Percentiles rank a stretch among this genome's conserved stretches.
phyloP scores from a whole-genome alignment of 2,888 invertebrate species.

The Tetramorium bicarinatum region DNA sequence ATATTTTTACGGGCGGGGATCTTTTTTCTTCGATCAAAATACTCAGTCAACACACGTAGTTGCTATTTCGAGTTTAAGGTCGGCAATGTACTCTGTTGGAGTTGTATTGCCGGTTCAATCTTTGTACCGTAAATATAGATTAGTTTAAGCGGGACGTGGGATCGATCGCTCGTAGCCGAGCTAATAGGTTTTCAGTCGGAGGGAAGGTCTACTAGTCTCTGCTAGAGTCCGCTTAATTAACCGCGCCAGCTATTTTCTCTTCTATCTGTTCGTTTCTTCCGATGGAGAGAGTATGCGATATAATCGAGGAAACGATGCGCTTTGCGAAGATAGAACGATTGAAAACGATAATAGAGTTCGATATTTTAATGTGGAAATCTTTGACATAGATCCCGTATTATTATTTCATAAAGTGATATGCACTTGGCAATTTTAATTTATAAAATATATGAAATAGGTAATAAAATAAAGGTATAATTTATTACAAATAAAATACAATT shows the following conservation, averaged over 20 bases:
- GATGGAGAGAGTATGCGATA: slow-evolving; percentile 29
- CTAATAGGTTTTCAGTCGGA: slow-evolving; percentile 52
- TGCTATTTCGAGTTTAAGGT: slow-evolving; percentile 25
- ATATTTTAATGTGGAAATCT: slow-evolving; percentile 28
- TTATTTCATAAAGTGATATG: slow-evolving; percentile 6
- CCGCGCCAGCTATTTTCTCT: slow-evolving; percentile 53
- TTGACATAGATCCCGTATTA: neutral
- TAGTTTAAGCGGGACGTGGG: slow-evolving; percentile 51
- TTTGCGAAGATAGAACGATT: slow-evolving; percentile 11
- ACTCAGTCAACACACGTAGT: slow-evolving; percentile 19
- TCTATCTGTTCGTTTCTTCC: slow-evolving; percentile 49
- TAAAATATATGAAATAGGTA: neutral
- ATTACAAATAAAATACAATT: neutral
- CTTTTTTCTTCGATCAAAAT: slow-evolving; percentile 9
- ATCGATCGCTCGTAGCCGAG: slow-evolving; percentile 50
- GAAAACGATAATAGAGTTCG: slow-evolving; percentile 28
- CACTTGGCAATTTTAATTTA: neutral
- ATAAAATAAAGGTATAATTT: slow-evolving; percentile 17
- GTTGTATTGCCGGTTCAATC: slow-evolving; percentile 51
- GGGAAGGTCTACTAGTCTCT: slow-evolving; percentile 51
- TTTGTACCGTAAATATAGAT: slow-evolving; percentile 57
- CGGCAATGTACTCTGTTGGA: slow-evolving; percentile 28
- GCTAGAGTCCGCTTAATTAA: slow-evolving; percentile 57
- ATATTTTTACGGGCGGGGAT: slow-evolving; percentile 5
- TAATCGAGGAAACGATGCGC: slow-evolving; percentile 25